phyloP scores from a whole-genome alignment of 2,888 invertebrate species.

The Ophonus ardosiacus region DNA sequence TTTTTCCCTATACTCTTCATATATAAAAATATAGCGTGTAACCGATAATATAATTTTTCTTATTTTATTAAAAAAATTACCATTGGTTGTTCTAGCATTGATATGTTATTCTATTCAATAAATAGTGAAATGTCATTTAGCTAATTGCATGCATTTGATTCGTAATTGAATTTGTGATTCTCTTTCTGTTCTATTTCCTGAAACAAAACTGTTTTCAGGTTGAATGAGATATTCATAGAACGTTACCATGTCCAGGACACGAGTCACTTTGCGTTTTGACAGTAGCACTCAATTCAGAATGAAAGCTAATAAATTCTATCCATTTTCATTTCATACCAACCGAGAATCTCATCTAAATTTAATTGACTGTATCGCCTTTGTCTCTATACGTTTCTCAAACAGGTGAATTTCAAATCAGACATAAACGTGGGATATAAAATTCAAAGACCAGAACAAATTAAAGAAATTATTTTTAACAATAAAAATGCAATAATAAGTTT shows the following conservation, averaged over 20 bases:
- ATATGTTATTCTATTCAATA: too few relatives aligned
- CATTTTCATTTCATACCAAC: conserved; percentile 41
- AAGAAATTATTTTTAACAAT: neutral
- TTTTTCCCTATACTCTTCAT: too few relatives aligned
- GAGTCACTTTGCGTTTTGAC: conserved; percentile 42
- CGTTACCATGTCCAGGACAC: conserved; percentile 3
- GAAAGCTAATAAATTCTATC: conserved; percentile 48
- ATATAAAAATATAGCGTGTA: too few relatives aligned
- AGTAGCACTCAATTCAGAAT: conserved; percentile 34
- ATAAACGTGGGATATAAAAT: neutral
- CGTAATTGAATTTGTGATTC: too few relatives aligned
- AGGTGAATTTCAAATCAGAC: neutral
- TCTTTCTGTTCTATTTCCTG: neutral
- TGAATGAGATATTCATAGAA: conserved; percentile 35
- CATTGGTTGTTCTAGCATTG: too few relatives aligned
- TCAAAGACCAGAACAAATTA: neutral
- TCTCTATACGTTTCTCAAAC: neutral
- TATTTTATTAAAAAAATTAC: too few relatives aligned
- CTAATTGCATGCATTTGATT: too few relatives aligned
- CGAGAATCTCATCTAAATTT: conserved; percentile 47
- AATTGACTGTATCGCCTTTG: conserved; percentile 52
- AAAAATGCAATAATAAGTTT: neutral
- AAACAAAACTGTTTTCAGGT: neutral
- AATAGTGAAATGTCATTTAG: too few relatives aligned
- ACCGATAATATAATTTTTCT: too few relatives aligned